Evolutionary conservation across 2,113 vertebrate genomes (phyloP).

Genomic region (Cygnus buccinator): DNA sequence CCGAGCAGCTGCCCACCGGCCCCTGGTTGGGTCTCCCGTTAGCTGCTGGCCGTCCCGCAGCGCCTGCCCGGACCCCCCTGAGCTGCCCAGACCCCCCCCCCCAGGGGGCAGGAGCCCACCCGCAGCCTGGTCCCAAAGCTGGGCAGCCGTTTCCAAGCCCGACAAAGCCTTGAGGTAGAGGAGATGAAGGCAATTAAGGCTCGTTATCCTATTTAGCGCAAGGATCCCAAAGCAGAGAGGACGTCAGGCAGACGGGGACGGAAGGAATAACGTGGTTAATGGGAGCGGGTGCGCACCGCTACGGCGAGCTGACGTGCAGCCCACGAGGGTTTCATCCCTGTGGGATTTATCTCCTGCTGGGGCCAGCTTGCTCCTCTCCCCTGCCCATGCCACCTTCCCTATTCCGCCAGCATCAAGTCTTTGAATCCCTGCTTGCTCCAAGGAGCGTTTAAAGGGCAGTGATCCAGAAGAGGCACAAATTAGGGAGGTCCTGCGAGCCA

Average conservation of each 20-base stretch:
- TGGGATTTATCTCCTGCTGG: accelerated
- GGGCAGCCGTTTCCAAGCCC: neutral
- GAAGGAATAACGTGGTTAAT: neutral
- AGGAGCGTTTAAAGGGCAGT: accelerated
- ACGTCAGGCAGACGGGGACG: neutral
- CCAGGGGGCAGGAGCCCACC: accelerated
- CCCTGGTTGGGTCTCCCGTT: neutral
- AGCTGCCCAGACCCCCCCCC: neutral
- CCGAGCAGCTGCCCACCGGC: neutral
- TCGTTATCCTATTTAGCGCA: neutral
- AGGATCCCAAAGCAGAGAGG: neutral
- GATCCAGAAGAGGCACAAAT: neutral
- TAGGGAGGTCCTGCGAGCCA: neutral
- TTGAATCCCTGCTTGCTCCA: accelerated
- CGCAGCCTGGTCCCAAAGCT: accelerated
- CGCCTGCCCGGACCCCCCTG: neutral
- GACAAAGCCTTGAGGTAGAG: neutral
- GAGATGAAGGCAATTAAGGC: conserved; percentile 30
- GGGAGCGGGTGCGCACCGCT: neutral
- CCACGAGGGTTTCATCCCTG: no score
- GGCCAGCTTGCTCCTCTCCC: neutral
- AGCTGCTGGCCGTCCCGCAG: neutral
- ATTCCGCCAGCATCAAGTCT: neutral
- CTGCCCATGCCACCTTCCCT: neutral
- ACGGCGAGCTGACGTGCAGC: neutral